phyloP scores from a whole-genome alignment of 2,888 invertebrate species.

The Hoplodrina blanda region DNA sequence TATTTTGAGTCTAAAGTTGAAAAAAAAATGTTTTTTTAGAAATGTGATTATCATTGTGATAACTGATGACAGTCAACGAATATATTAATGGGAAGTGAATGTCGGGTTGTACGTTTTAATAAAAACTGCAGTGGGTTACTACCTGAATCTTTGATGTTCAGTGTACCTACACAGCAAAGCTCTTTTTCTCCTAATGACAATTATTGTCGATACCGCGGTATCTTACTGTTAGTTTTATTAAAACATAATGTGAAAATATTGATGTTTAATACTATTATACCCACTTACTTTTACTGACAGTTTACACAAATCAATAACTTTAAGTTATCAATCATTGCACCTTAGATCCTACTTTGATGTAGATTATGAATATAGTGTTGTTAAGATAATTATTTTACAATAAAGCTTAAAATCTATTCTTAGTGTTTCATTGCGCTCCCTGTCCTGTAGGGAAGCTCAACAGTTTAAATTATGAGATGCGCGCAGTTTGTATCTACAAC shows the following conservation, averaged over 20 bases:
- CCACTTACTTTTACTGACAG: constrained; percentile 22
- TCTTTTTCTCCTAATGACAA: constrained; percentile 9
- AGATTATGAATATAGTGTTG: constrained; percentile 63
- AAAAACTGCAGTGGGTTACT: constrained; percentile 1
- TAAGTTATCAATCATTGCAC: constrained; percentile 69
- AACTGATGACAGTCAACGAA: constrained; percentile 43
- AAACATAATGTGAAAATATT: constrained; percentile 26
- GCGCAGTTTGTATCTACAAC: no score
- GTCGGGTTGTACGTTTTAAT: constrained; percentile 21
- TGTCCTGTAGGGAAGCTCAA: not conserved
- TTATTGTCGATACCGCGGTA: constrained; percentile 21
- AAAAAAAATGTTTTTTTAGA: not conserved
- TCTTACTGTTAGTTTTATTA: constrained; percentile 27
- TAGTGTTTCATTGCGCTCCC: constrained; percentile 12
- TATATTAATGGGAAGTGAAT: constrained; percentile 9
- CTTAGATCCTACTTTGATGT: constrained; percentile 64
- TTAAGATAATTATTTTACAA: constrained; percentile 77
- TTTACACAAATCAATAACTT: constrained; percentile 35
- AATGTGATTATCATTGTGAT: constrained; percentile 48
- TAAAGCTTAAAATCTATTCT: constrained; percentile 71
- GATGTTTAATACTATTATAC: constrained; percentile 34
- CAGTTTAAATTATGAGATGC: no score
- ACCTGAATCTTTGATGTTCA: constrained; percentile 4
- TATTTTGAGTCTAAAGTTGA: constrained; percentile 12
- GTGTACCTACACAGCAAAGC: not conserved